Evolutionary conservation across 2,113 vertebrate species (phyloP), one percentile per base, ranked within the genome.

Genomic region (Gila orcuttii): DNA sequence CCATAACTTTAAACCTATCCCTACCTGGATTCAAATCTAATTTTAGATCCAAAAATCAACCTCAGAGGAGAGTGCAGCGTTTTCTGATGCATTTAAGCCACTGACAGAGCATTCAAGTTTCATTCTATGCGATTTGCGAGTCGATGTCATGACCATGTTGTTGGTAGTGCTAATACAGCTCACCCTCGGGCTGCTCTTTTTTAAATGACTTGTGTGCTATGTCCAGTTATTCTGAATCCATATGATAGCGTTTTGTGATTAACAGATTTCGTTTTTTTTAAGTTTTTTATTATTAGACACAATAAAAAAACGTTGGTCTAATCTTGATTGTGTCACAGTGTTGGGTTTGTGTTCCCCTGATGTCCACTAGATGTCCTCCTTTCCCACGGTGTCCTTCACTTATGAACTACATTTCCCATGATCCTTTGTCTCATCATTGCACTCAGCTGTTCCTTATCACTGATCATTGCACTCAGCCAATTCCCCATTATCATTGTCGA

Each of bases 61-160:
- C 42, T 47, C 71, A 75, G 23, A 74, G 71, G 71, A 75, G n/a
- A 28, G 42, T 6, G 47, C 71, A 75, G 23, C n/a, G 28, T 75
- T 75, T 47, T 75, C 71, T 75, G 42, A 75, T 75, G n/a, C 71
- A 75, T 50, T 75, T 47, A 50, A 75, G 42, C 71, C 71, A 75
- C 42, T 75, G 28, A 75, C 42, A 50, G 42, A 75, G 13, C 42
- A 75, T 47, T 75, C n/a, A 47, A 28, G 42, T n/a, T 75, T 50
- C 42, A 3, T 75, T 74, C 71, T 75, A 64, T 64, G 71, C n/a
- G 71, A 75, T 47, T 42, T 75, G 71, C 42, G 71, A 75, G 71
- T 47, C 11, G 6, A 75, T 47, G 71, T 47, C 71, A 75, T 28
- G 42, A 45, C 71, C 71, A 47, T 75, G n/a, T 50, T 28, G 71